Percentiles rank a stretch among this genome's conserved stretches.
These are phyloP conservation scores for Eubucco bourcierii DNA, from an alignment of 2,113 vertebrate species.

Conservation along the genomic window DNA sequence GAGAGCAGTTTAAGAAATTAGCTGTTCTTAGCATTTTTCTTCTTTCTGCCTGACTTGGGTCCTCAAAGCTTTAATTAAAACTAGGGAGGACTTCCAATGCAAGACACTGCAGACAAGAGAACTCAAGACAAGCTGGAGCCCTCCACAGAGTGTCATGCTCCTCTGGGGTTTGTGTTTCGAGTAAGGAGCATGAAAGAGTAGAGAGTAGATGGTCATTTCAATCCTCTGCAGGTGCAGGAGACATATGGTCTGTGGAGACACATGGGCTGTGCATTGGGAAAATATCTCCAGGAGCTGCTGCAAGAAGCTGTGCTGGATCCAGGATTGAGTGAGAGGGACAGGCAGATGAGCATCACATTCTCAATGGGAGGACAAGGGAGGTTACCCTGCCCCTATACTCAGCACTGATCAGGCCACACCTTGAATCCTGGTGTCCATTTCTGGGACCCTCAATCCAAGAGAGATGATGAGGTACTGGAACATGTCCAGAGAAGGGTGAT, in stretches of 20 bases:
- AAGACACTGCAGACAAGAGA: neutral
- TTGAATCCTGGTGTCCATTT: too few species aligned
- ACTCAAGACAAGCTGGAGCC: neutral
- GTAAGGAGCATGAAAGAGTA: neutral
- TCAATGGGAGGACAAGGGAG: neutral
- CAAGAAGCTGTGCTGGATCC: neutral
- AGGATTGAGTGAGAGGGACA: neutral
- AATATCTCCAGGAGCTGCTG: neutral
- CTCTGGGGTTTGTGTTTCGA: neutral
- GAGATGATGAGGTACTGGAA: too few species aligned
- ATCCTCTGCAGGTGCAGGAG: neutral
- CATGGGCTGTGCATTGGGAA: neutral
- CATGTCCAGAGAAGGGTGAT: too few species aligned
- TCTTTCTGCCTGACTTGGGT: slow-evolving; percentile 31
- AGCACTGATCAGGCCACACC: too few species aligned
- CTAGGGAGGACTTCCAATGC: neutral
- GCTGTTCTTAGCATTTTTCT: slow-evolving; percentile 55
- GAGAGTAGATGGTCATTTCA: neutral
- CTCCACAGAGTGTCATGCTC: neutral
- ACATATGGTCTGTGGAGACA: neutral
- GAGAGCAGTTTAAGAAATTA: slow-evolving; percentile 68
- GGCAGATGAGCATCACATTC: neutral
- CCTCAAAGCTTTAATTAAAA: slow-evolving; percentile 60
- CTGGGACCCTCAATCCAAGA: too few species aligned
- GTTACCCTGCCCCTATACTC: too few species aligned